A percentile compares a stretch with the other conserved stretches of the same genome.
Conservation (phyloP, 1,140 invertebrate species). For the Ceratosolen fusciceps region DNA sequence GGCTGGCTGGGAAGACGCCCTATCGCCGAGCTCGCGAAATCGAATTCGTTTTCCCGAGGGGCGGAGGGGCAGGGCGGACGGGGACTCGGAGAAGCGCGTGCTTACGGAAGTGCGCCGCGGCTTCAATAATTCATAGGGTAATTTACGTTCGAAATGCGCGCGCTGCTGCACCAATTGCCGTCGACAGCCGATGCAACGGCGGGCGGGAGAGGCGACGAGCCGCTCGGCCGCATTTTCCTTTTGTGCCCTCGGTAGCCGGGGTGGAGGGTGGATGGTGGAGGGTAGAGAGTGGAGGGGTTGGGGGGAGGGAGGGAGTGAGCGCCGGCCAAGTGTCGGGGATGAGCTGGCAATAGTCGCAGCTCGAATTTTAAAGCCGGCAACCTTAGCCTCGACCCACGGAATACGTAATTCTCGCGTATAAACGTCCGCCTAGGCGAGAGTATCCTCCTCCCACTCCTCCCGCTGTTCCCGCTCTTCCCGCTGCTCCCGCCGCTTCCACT, state of each 20-base stretch:
- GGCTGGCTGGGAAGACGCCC: no score
- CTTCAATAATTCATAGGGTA: constrained; percentile 39
- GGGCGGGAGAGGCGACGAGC: constrained; percentile 28
- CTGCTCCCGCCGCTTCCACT: no score
- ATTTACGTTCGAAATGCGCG: constrained; percentile 34
- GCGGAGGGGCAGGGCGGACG: neutral
- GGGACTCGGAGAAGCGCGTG: neutral
- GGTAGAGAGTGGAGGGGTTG: no score
- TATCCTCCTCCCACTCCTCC: constrained; percentile 38
- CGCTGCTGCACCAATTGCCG: constrained; percentile 1
- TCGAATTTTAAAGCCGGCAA: neutral
- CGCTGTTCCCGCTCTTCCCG: no score
- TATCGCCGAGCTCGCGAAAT: constrained; percentile 1
- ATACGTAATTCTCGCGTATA: constrained; percentile 8
- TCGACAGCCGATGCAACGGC: no score
- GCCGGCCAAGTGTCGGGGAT: neutral
- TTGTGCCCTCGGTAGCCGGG: no score
- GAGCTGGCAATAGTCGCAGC: neutral
- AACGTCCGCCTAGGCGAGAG: neutral
- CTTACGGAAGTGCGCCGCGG: constrained; percentile 8
- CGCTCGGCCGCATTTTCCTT: constrained; percentile 16
- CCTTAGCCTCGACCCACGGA: neutral
- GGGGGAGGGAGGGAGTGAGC: neutral
- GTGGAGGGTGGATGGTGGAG: no score
- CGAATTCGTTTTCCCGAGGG: constrained; percentile 45